Evolutionary conservation across 1,140 invertebrate species (phyloP).

Genomic region (Globodera ellingtonae): DNA sequence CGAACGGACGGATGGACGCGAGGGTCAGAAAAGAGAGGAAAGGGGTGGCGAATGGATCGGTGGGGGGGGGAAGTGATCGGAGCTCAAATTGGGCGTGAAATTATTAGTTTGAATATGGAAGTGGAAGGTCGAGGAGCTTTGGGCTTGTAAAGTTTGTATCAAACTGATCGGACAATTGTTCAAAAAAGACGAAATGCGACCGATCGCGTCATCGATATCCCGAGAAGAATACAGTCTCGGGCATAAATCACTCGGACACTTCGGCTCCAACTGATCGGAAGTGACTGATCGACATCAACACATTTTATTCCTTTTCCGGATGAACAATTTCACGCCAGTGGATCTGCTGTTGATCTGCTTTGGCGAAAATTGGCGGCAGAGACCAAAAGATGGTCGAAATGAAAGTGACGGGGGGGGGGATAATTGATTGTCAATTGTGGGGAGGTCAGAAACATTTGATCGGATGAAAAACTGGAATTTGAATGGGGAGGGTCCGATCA

Average conservation of each 20-base stretch:
- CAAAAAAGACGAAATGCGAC: not conserved
- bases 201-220: too few species aligned
- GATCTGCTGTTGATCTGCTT: not conserved
- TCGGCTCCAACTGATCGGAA: too few species aligned
- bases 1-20: too few species aligned
- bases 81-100: not conserved
- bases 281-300: not conserved
- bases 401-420: not conserved
- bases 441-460: not conserved
- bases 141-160: too few species aligned
- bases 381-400: not conserved
- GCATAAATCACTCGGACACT: too few species aligned
- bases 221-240: too few species aligned
- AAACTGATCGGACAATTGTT: too few species aligned
- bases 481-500: not conserved
- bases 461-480: not conserved
- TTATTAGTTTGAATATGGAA: not conserved
- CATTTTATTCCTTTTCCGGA: not conserved
- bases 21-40: too few species aligned
- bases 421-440: not conserved
- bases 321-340: not conserved
- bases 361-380: not conserved
- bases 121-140: not conserved
- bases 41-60: not conserved
- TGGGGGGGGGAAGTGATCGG: not conserved